Conservation (phyloP, 2,888 invertebrate species). For the Sarcophaga rosellei region DNA sequence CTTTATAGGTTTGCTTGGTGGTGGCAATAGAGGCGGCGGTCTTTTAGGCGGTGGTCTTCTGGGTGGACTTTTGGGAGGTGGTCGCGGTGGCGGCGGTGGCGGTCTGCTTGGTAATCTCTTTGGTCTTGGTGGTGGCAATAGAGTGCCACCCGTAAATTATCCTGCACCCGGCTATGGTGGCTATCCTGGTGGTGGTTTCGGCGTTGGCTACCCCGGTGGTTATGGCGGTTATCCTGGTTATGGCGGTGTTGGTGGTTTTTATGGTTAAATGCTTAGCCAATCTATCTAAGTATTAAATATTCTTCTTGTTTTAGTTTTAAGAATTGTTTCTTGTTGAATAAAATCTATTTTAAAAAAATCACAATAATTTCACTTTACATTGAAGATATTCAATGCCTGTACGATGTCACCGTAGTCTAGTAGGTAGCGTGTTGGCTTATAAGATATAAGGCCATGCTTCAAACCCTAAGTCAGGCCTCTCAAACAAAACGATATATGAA, state of each 20-base stretch:
- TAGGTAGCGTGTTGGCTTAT: too few relatives aligned
- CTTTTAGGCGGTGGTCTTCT: constrained; percentile 34
- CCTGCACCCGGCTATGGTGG: not conserved
- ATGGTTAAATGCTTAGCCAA: constrained; percentile 17
- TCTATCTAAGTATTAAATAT: constrained; percentile 20
- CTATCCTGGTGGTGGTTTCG: constrained; percentile 24
- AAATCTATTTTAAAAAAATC: not conserved
- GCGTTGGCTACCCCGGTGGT: constrained; percentile 28
- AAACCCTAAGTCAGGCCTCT: too few relatives aligned
- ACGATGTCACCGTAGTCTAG: too few relatives aligned
- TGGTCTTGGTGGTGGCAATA: constrained; percentile 37
- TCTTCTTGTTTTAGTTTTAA: constrained; percentile 34
- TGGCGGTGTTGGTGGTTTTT: constrained; percentile 35
- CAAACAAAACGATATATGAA: too few relatives aligned
- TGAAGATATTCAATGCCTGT: too few relatives aligned
- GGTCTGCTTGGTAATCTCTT: constrained; percentile 44
- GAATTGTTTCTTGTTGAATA: constrained; percentile 32
- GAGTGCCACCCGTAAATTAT: not conserved
- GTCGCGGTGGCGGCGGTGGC: constrained; percentile 11
- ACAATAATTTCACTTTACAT: not conserved
- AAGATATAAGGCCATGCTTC: too few relatives aligned
- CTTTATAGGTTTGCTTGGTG: constrained; percentile 72
- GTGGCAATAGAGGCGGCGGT: constrained; percentile 70
- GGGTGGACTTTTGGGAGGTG: constrained; percentile 20
- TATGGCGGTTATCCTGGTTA: constrained; percentile 49